Conservation (phyloP, 1,140 invertebrate genomes). For the Drosophila pectinifera region DNA sequence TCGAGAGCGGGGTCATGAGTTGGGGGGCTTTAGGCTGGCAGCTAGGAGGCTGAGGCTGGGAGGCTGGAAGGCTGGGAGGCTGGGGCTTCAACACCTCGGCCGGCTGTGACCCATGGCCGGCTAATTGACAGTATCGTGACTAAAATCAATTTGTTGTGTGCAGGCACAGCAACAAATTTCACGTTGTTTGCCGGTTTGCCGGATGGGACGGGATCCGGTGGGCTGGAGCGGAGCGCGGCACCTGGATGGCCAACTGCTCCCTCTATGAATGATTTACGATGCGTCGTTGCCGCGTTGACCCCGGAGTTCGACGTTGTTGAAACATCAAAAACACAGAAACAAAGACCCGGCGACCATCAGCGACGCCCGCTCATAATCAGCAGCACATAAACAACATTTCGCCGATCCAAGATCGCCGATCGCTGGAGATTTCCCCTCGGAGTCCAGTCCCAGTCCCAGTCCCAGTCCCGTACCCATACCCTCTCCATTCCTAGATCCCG, state of each 20-base stretch:
- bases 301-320: slow-evolving; percentile 80
- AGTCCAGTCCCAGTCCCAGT: slow-evolving; percentile 4
- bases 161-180: slow-evolving; percentile 79
- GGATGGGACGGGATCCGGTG: slow-evolving; percentile 23
- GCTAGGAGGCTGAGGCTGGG: slow-evolving; percentile 4
- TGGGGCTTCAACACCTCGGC: slow-evolving; percentile 73
- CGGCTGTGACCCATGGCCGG: slow-evolving; percentile 74
- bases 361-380: slow-evolving; percentile 80
- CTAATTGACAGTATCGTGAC: slow-evolving; percentile 84
- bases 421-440: slow-evolving; percentile 48
- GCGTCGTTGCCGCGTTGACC: slow-evolving; percentile 76
- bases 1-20: slow-evolving; percentile 48
- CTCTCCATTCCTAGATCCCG: slow-evolving; percentile 19
- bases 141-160: slow-evolving; percentile 84
- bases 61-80: slow-evolving; percentile 35
- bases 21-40: slow-evolving; percentile 1
- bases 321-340: slow-evolving; percentile 76
- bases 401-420: slow-evolving; percentile 64
- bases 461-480: too few relatives aligned
- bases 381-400: slow-evolving; percentile 81
- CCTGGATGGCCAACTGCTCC: slow-evolving; percentile 35
- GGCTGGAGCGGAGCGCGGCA: slow-evolving; percentile 17
- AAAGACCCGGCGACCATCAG: slow-evolving; percentile 71
- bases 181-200: slow-evolving; percentile 62
- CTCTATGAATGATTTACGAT: slow-evolving; percentile 83